phyloP scores from a whole-genome alignment of 2,113 vertebrate genomes.

The Cynoglossus semilaevis region DNA sequence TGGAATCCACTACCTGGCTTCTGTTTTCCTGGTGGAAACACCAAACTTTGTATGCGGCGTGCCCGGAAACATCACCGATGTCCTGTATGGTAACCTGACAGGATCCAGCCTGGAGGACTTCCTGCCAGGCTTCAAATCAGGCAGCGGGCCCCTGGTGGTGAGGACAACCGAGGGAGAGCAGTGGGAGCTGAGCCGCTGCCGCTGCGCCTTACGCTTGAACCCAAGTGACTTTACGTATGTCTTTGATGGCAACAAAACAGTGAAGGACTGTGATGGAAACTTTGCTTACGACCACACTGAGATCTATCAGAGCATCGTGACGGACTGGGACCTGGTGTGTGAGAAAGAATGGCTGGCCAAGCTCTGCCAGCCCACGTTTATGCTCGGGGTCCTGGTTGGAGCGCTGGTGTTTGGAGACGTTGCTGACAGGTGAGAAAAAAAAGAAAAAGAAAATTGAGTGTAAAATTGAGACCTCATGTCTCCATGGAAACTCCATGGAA shows the following conservation, averaged over 20 bases:
- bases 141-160: conserved; percentile 75
- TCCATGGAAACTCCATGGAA: too few species aligned
- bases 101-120: conserved; percentile 72
- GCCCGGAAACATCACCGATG: conserved; percentile 79
- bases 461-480: background rate
- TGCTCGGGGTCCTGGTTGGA: conserved; percentile 90
- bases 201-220: conserved; percentile 68
- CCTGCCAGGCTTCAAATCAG: conserved; percentile 72
- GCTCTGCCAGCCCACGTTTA: conserved; percentile 88
- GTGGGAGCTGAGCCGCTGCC: conserved; percentile 89
- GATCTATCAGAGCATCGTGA: conserved; percentile 85
- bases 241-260: conserved; percentile 79
- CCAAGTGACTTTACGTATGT: conserved; percentile 64
- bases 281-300: conserved; percentile 83
- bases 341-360: conserved; percentile 86
- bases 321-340: conserved; percentile 90
- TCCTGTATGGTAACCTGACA: conserved; percentile 79
- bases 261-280: conserved; percentile 74
- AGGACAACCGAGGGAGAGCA: conserved; percentile 78
- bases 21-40: conserved; percentile 87
- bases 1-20: conserved; percentile 91
- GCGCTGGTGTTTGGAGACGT: conserved; percentile 87
- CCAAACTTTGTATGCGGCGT: conserved; percentile 82
- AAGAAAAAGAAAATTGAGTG: background rate
- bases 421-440: conserved; percentile 86